These are phyloP conservation scores for Anisognathus igniventris DNA, from an alignment of 2,797 vertebrate species.

Conservation along the genomic window DNA sequence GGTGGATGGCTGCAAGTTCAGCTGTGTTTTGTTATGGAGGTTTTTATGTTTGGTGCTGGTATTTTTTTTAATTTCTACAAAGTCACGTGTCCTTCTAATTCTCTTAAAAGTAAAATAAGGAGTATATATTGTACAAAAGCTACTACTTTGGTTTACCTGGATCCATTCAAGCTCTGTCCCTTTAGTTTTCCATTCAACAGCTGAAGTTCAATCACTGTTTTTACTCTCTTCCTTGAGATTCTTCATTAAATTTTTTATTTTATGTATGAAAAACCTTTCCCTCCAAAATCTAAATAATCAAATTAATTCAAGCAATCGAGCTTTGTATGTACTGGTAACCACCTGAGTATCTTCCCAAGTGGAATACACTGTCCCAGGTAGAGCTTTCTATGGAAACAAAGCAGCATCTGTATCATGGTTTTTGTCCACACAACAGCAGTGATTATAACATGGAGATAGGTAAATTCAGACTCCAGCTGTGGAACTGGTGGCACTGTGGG, in stretches of 20 bases:
- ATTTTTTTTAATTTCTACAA: neutral
- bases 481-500: neutral
- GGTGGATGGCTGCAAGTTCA: neutral
- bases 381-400: neutral
- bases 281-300: neutral
- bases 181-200: neutral
- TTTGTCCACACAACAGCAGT: neutral
- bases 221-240: neutral
- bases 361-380: neutral
- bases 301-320: neutral
- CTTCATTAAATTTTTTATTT: neutral
- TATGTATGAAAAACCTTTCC: neutral
- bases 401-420: neutral
- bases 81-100: neutral
- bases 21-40: neutral
- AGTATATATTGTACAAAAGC: neutral
- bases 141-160: neutral
- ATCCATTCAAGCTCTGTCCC: neutral
- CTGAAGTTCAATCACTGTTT: neutral
- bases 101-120: neutral
- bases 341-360: neutral
- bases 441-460: neutral
- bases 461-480: neutral
- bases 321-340: neutral
- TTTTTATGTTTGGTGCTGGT: neutral